Percentiles rank a stretch among this genome's conserved stretches.
These are phyloP conservation scores for Girardinus metallicus DNA, from an alignment of 2,797 vertebrate species.

Conservation along the genomic window DNA sequence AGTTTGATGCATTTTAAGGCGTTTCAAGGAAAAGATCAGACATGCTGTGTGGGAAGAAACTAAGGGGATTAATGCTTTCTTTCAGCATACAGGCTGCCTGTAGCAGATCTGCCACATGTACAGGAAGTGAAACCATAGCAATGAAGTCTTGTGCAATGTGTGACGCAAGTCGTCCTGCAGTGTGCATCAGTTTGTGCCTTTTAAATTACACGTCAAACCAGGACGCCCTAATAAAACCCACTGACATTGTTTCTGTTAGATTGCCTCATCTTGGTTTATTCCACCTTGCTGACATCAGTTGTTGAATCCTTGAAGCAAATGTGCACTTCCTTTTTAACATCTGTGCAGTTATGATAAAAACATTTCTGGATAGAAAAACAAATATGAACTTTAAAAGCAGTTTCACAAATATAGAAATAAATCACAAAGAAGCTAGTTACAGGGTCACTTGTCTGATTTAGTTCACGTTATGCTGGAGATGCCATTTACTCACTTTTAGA, in stretches of 20 bases:
- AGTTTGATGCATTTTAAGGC: constrained; percentile 27
- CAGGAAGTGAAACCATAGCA: constrained; percentile 80
- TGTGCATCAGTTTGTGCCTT: constrained; percentile 33
- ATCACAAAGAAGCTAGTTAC: background rate
- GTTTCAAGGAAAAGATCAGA: constrained; percentile 45
- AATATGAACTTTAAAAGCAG: background rate
- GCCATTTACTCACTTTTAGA: background rate
- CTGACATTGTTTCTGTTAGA: background rate
- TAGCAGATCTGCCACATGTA: constrained; percentile 72
- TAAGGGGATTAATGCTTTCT: constrained; percentile 39
- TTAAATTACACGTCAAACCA: constrained; percentile 48
- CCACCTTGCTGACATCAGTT: background rate
- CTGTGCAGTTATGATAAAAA: background rate
- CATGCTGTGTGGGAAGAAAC: constrained; percentile 44
- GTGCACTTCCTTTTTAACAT: background rate
- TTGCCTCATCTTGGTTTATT: constrained; percentile 2
- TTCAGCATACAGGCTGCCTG: constrained; percentile 54
- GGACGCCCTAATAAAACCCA: constrained; percentile 12
- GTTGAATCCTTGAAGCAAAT: background rate
- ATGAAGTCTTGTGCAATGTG: constrained; percentile 56
- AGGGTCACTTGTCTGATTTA: background rate
- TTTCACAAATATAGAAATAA: background rate
- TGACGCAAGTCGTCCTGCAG: constrained; percentile 48
- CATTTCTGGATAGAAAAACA: background rate
- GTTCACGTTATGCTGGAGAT: background rate